phyloP scores from a whole-genome alignment of 2,113 vertebrate genomes.

The Empidonax traillii region DNA sequence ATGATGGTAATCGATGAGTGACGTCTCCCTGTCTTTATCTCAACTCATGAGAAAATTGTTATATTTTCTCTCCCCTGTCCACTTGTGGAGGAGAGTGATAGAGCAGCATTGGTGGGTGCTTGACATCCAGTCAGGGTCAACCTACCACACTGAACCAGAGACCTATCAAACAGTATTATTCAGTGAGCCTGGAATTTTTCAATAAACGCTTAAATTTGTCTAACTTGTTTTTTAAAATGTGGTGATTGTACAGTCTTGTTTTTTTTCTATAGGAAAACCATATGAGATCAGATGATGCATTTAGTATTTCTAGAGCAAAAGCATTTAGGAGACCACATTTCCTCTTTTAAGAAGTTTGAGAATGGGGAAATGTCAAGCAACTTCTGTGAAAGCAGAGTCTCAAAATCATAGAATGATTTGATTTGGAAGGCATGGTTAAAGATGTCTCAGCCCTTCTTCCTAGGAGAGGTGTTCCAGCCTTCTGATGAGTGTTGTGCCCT shows the following conservation, averaged over 20 bases:
- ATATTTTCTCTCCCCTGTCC: neutral
- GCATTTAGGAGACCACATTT: neutral
- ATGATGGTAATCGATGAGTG: neutral
- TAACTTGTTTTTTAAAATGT: neutral
- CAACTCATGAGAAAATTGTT: neutral
- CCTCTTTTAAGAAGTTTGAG: neutral
- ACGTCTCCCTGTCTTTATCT: neutral
- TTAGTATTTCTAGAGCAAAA: neutral
- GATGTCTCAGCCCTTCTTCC: neutral
- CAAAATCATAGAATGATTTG: neutral
- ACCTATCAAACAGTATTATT: neutral
- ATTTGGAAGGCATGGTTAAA: neutral
- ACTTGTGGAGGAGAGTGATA: neutral
- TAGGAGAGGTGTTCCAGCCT: neutral
- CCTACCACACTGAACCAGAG: neutral
- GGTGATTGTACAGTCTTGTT: neutral
- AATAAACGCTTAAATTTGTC: neutral
- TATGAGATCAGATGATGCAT: neutral
- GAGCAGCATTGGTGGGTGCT: neutral
- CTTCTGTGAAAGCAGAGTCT: neutral
- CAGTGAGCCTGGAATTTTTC: neutral
- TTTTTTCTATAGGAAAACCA: neutral
- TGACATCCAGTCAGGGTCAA: neutral
- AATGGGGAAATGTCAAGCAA: neutral
- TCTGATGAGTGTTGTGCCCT: neutral